Conservation (phyloP, 2,797 vertebrate species). For the Coluber constrictor region DNA sequence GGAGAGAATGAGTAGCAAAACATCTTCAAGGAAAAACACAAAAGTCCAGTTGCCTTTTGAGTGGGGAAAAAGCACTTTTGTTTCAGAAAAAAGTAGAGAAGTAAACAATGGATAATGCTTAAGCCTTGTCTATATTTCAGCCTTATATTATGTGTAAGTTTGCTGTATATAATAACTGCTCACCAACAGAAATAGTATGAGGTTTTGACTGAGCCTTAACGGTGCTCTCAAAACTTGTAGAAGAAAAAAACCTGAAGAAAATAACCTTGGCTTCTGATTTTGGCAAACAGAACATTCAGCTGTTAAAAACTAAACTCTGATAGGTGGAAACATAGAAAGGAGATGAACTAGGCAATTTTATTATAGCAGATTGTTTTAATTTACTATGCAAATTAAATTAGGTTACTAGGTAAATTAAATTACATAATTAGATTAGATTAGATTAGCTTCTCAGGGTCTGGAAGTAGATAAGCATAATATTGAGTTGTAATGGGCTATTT, state of each 20-base stretch:
- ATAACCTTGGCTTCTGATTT: neutral
- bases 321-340: neutral
- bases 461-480: neutral
- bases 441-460: neutral
- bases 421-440: neutral
- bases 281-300: neutral
- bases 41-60: too few relatives aligned
- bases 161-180: neutral
- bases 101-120: neutral
- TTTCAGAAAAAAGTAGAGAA: neutral
- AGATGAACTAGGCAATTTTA: neutral
- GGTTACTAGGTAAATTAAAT: neutral
- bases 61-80: too few relatives aligned
- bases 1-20: too few relatives aligned
- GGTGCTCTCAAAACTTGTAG: neutral
- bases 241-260: neutral
- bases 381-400: neutral
- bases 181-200: neutral
- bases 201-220: neutral
- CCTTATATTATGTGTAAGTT: neutral
- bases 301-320: neutral
- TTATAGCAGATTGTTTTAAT: neutral
- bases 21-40: too few relatives aligned
- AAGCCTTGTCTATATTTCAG: neutral
- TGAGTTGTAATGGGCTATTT: neutral